Conservation (phyloP, 2,888 invertebrate genomes). For the Eristalis pertinax region DNA sequence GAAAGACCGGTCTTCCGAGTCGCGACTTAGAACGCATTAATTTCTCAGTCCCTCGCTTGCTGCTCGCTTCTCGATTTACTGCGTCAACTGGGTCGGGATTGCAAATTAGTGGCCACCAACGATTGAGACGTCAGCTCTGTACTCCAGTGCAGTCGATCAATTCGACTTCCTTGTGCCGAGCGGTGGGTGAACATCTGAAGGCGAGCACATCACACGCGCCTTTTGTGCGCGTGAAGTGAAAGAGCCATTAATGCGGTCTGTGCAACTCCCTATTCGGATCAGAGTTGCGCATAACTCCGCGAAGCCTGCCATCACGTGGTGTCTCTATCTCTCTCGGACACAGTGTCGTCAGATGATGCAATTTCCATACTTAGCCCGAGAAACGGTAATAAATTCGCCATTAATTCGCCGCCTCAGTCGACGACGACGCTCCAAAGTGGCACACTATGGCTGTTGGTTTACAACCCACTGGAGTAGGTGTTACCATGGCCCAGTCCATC, state of each 20-base stretch:
- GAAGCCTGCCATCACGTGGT: neutral
- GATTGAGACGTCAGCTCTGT: neutral
- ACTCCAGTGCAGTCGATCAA: neutral
- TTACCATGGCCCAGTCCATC: neutral
- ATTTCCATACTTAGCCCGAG: conserved; percentile 42
- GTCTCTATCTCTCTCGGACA: no score
- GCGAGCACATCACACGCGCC: neutral
- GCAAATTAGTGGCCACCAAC: neutral
- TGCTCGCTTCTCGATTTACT: neutral
- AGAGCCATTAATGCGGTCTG: neutral
- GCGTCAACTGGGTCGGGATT: neutral
- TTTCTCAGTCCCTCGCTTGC: neutral
- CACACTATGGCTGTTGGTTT: neutral
- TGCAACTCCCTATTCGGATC: neutral
- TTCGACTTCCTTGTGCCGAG: neutral
- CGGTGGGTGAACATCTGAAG: neutral
- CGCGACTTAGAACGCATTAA: neutral
- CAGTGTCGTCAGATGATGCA: conserved; percentile 37
- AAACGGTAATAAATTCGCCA: conserved; percentile 52
- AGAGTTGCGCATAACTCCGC: neutral
- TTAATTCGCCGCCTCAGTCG: conserved; percentile 27
- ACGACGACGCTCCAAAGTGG: conserved; percentile 23
- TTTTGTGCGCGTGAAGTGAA: neutral
- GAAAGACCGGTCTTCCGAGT: neutral
- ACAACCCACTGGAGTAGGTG: neutral